Evolutionary conservation across 2,797 vertebrate species (phyloP), one percentile per base, ranked within the genome.

Genomic region (Characodon lateralis): DNA sequence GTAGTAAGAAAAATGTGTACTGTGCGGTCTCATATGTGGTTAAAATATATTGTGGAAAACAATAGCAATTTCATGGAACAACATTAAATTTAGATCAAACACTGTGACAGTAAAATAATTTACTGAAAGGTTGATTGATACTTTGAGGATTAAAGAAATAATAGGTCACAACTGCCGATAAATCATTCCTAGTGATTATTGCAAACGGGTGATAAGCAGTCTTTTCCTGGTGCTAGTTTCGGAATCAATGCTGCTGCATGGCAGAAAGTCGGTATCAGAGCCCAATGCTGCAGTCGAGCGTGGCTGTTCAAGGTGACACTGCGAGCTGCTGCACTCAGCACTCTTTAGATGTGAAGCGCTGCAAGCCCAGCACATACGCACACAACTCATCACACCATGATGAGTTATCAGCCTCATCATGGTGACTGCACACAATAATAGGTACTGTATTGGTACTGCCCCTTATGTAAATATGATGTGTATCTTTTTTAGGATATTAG

Each of bases 261-360:
- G 69, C 56, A 71, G 39, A 77, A 77, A 59, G 74, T 68, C 39
- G 72, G 78, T 46, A 82, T 61, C 72, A 46, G 56, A 24, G 72
- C 78, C 76, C 24, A 63, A 74, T 59, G 48, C 74, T 77, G 86
- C 85, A 77, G 81, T 71, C 55, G 72, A 50, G 69, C 24, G 59
- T 68, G 81, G 77, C 82, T 78, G 74, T 89, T 81, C 89, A 91
- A 91, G 88, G 93, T 95, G 90, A 94, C 90, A 71, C 79, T 76
- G 78, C 76, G 78, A 85, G 82, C 79, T 28, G 63, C 85, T 90
- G 83, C 72, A 73, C 81, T 92, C 89, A 92, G 93, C 92, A 89
- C 83, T 89, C 81, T 83, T 80, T 75, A 73, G 61, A 65, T 71
- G 76, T 71, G 83, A 76, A 59, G 71, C 41, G 77, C 78, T 78